These are phyloP conservation scores for Bos javanicus DNA, from an alignment of 2,113 vertebrate genomes.

Conservation along the genomic window DNA sequence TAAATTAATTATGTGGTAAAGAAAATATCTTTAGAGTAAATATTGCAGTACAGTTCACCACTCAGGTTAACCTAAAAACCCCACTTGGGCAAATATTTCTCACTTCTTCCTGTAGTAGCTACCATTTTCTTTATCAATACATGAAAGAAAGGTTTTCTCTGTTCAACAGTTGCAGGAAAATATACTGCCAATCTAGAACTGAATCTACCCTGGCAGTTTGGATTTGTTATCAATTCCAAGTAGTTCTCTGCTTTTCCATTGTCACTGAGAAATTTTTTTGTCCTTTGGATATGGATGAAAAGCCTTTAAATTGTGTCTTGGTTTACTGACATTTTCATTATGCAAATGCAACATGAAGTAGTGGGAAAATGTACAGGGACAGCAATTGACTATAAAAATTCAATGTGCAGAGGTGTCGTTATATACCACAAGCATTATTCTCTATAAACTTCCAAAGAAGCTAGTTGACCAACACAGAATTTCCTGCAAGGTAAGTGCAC, in stretches of 20 bases:
- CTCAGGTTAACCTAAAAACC: not conserved
- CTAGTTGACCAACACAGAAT: not conserved
- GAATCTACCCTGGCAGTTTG: too few species aligned
- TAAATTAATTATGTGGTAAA: not conserved
- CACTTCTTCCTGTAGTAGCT: not conserved
- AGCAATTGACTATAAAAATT: accelerated
- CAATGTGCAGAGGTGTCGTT: not conserved
- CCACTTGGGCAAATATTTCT: not conserved
- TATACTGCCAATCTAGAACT: not conserved
- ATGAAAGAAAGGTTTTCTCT: not conserved
- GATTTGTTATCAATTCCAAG: not conserved
- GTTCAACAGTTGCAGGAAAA: not conserved
- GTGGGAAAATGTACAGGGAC: too few species aligned
- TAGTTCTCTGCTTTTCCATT: not conserved
- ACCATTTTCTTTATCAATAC: not conserved
- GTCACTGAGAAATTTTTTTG: not conserved
- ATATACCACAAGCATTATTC: not conserved
- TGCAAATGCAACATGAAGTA: not conserved
- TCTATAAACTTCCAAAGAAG: not conserved
- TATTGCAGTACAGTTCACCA: too few species aligned
- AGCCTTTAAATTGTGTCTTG: not conserved
- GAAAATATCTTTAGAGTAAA: not conserved
- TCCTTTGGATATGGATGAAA: not conserved
- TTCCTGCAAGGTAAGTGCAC: not conserved
- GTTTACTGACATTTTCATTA: not conserved